Evolutionary conservation across 2,113 vertebrate genomes (phyloP).

Genomic region (Heliornis fulica): DNA sequence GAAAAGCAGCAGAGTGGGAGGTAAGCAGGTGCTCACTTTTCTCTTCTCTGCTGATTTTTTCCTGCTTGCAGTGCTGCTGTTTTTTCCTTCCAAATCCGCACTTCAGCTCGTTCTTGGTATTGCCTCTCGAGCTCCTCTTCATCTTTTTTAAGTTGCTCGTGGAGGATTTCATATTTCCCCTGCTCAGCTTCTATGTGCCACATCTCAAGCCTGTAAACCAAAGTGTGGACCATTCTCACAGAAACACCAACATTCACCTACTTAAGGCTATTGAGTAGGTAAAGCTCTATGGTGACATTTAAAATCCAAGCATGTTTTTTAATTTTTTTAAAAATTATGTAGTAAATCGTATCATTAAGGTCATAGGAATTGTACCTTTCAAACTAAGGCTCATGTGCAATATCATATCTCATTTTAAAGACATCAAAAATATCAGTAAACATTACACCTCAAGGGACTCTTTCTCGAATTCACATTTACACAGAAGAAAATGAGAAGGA

Average conservation of each 20-base stretch:
- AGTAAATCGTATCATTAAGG: not conserved
- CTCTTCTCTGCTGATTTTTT: conserved; percentile 31
- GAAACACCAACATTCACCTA: not conserved
- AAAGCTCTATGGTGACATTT: not conserved
- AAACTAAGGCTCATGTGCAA: not conserved
- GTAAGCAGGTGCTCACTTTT: conserved; percentile 64
- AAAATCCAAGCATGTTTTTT: not conserved
- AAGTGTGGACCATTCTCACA: not conserved
- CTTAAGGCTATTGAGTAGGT: not conserved
- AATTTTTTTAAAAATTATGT: not conserved
- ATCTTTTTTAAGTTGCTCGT: conserved; percentile 53
- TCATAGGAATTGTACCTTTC: not conserved
- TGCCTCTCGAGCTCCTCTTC: conserved; percentile 55
- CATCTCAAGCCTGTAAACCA: conserved; percentile 71
- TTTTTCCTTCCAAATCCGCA: conserved; percentile 71
- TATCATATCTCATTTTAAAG: not conserved
- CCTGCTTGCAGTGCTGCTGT: conserved; percentile 45
- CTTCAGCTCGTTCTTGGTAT: conserved; percentile 37
- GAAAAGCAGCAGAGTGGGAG: not conserved
- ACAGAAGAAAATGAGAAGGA: not conserved
- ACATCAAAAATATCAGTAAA: not conserved
- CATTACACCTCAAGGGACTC: not conserved
- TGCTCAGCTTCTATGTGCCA: conserved; percentile 78
- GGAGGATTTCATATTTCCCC: conserved; percentile 58
- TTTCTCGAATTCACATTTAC: not conserved